Evolutionary conservation across 2,888 invertebrate genomes (phyloP).

Genomic region (Bhutanitis thaidina): DNA sequence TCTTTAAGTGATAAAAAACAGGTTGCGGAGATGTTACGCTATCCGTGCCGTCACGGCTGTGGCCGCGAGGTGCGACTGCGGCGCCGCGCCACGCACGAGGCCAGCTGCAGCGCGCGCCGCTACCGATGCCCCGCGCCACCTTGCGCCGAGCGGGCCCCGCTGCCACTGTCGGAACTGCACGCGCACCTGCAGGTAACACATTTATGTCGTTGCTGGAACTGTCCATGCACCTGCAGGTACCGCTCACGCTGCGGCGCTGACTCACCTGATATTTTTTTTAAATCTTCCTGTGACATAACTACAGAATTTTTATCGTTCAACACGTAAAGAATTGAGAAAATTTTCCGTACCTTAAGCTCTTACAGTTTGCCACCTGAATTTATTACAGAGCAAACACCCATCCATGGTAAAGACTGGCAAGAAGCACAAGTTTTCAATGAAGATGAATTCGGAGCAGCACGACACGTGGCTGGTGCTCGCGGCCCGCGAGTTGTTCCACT

Average conservation of each 20-base stretch:
- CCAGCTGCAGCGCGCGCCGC: conserved; percentile 62
- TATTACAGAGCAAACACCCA: conserved; percentile 50
- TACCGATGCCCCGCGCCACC: conserved; percentile 67
- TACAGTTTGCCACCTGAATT: too few species aligned
- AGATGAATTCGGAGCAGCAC: conserved; percentile 54
- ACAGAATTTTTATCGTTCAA: too few species aligned
- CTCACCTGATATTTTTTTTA: too few species aligned
- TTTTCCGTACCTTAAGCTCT: too few species aligned
- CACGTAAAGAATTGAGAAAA: too few species aligned
- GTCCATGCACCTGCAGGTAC: neutral
- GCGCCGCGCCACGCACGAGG: conserved; percentile 67
- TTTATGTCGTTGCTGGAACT: neutral
- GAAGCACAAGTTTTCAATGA: conserved; percentile 52
- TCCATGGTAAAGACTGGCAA: conserved; percentile 49
- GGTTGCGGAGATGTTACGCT: conserved; percentile 75
- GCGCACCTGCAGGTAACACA: conserved; percentile 34
- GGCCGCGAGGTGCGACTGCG: conserved; percentile 62
- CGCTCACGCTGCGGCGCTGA: neutral
- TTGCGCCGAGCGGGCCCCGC: conserved; percentile 44
- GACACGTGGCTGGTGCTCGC: conserved; percentile 58
- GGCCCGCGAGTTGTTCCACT: conserved; percentile 55
- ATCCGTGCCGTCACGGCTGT: conserved; percentile 78
- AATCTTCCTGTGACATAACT: too few species aligned
- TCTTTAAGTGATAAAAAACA: too few species aligned
- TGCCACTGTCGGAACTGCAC: conserved; percentile 40